Evolutionary conservation across 2,797 vertebrate genomes (phyloP).

Genomic region (Rousettus madagascariensis): DNA sequence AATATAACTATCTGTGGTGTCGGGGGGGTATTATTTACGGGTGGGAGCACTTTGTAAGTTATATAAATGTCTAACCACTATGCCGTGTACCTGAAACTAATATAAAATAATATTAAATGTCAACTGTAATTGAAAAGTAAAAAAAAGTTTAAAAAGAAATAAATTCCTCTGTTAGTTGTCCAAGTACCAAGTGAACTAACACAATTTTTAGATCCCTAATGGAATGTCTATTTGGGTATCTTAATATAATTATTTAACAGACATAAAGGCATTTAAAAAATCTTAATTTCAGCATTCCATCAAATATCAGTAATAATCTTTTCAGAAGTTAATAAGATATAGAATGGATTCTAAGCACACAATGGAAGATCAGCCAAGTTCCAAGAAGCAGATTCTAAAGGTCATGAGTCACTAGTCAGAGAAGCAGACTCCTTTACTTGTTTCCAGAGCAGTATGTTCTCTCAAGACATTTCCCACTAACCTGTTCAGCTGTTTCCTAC

Average conservation of each 20-base stretch:
- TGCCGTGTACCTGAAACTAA: not conserved
- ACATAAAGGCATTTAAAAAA: not conserved
- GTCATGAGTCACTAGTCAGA: slow-evolving; percentile 54
- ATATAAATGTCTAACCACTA: not conserved
- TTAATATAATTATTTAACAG: slow-evolving; percentile 28
- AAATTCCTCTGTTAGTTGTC: slow-evolving; percentile 15
- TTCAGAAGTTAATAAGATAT: slow-evolving; percentile 50
- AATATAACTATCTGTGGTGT: not conserved
- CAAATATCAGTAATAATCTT: slow-evolving; percentile 37
- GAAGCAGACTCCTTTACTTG: slow-evolving; percentile 51
- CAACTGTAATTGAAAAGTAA: not conserved
- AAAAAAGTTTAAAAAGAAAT: not conserved
- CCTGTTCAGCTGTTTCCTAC: slow-evolving; percentile 50
- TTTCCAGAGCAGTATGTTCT: slow-evolving; percentile 68
- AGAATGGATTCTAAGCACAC: slow-evolving; percentile 41
- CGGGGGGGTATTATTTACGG: not conserved
- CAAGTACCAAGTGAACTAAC: slow-evolving; percentile 17
- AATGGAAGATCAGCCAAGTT: slow-evolving; percentile 44
- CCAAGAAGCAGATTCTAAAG: slow-evolving; percentile 65
- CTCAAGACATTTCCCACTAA: slow-evolving; percentile 58
- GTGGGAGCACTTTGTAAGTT: not conserved
- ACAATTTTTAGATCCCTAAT: slow-evolving; percentile 8
- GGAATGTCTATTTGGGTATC: not conserved
- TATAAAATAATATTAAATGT: not conserved
- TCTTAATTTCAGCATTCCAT: slow-evolving; percentile 33